These are phyloP conservation scores for Scotopteryx bipunctaria DNA, from an alignment of 2,888 invertebrate species.

Conservation along the genomic window DNA sequence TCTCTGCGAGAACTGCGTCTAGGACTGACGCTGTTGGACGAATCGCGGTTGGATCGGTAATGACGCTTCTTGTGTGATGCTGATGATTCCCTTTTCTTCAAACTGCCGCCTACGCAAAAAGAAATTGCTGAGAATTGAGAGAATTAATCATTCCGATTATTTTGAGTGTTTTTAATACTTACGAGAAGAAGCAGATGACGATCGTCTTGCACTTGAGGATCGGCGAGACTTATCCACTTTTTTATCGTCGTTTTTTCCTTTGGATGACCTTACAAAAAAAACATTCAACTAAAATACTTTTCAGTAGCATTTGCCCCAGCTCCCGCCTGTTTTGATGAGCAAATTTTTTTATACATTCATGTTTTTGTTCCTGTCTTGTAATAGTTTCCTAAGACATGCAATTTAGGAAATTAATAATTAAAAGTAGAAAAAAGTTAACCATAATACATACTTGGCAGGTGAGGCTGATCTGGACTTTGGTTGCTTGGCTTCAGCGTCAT, in stretches of 20 bases:
- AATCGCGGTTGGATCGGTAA: slow-evolving; percentile 93
- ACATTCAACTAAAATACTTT: too few species aligned
- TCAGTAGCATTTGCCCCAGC: too few species aligned
- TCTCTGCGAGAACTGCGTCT: slow-evolving; percentile 82
- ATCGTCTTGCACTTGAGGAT: slow-evolving; percentile 68
- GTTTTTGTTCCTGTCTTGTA: too few species aligned
- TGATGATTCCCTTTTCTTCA: slow-evolving; percentile 86
- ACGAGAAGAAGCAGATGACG: slow-evolving; percentile 76
- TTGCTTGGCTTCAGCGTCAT: slow-evolving; percentile 57
- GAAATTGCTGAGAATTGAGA: too few species aligned
- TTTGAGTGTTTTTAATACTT: slow-evolving; percentile 39
- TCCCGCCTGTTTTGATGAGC: too few species aligned
- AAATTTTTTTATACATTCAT: too few species aligned
- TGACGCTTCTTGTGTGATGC: slow-evolving; percentile 93
- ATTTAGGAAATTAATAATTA: neutral
- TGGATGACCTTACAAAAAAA: slow-evolving; percentile 42
- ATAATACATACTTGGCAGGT: slow-evolving; percentile 63
- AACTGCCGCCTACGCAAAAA: slow-evolving; percentile 84
- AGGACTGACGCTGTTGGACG: slow-evolving; percentile 85
- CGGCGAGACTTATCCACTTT: slow-evolving; percentile 63
- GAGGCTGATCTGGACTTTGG: slow-evolving; percentile 72
- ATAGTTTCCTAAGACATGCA: too few species aligned
- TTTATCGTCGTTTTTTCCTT: slow-evolving; percentile 61
- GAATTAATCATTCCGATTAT: too few species aligned
- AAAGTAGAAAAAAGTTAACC: neutral